Conservation (phyloP, 2,888 invertebrate genomes). For the Drosophila acutilabella region DNA sequence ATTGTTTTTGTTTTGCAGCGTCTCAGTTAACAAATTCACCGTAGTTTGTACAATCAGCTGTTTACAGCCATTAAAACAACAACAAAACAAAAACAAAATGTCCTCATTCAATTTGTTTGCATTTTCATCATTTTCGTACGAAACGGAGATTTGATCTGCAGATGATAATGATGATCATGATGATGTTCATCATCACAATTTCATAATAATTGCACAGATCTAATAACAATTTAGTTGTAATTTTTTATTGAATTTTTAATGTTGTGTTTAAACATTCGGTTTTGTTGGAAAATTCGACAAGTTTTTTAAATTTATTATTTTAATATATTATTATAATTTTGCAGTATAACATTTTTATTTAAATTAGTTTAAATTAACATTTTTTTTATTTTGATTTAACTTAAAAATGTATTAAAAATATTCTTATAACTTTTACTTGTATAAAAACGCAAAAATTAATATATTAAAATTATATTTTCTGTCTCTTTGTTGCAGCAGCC, state of each 20-base stretch:
- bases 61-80: not conserved
- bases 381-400: too few relatives aligned
- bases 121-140: slow-evolving; percentile 8
- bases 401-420: too few relatives aligned
- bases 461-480: not conserved
- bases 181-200: not conserved
- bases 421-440: too few relatives aligned
- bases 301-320: too few relatives aligned
- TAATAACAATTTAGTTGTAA: too few relatives aligned
- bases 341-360: too few relatives aligned
- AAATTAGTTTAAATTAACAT: too few relatives aligned
- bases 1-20: slow-evolving; percentile 7
- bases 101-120: not conserved
- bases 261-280: too few relatives aligned
- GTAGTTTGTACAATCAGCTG: slow-evolving; percentile 33
- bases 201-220: not conserved
- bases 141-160: slow-evolving; percentile 39
- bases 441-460: too few relatives aligned
- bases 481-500: slow-evolving; percentile 22
- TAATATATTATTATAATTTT: too few relatives aligned
- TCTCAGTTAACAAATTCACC: slow-evolving; percentile 32
- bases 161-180: not conserved
- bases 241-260: too few relatives aligned
- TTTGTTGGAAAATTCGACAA: too few relatives aligned
- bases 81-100: not conserved